A percentile compares a stretch with the other conserved stretches of the same genome.
Evolutionary conservation across 2,113 vertebrate species (phyloP).

Genomic region (Poeciliopsis occidentalis): DNA sequence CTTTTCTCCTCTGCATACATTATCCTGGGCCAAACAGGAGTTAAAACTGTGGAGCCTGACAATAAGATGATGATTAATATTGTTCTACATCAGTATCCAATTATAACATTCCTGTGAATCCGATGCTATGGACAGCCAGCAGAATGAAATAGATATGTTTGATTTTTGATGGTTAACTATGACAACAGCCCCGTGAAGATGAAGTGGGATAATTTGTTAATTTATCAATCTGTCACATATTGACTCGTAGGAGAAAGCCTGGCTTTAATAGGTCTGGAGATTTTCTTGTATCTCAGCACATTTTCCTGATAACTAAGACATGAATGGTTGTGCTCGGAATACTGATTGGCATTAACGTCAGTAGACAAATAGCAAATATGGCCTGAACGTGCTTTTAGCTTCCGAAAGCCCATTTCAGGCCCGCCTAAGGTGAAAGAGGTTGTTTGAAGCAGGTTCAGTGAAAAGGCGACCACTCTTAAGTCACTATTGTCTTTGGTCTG

Average conservation of each 20-base stretch:
- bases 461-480: too few species aligned
- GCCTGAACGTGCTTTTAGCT: neutral
- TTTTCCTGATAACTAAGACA: conserved; percentile 42
- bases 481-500: too few species aligned
- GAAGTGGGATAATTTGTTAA: conserved; percentile 71
- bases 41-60: conserved; percentile 67
- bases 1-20: conserved; percentile 86
- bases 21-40: conserved; percentile 77
- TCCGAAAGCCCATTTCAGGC: neutral
- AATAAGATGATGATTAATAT: conserved; percentile 80
- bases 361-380: conserved; percentile 4
- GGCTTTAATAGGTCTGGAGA: conserved; percentile 53
- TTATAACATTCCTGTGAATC: conserved; percentile 71
- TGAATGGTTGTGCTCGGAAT: conserved; percentile 48
- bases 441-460: too few species aligned
- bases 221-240: conserved; percentile 78
- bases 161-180: conserved; percentile 72
- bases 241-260: conserved; percentile 53
- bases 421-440: too few species aligned
- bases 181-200: conserved; percentile 49
- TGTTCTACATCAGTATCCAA: conserved; percentile 67
- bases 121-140: conserved; percentile 68
- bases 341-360: conserved; percentile 52
- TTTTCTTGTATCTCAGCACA: conserved; percentile 69
- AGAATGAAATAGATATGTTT: conserved; percentile 65